Base-by-base conservation (phyloP, 2,113 vertebrate species). In the Speoplatyrhinus poulsoni region DNA sequence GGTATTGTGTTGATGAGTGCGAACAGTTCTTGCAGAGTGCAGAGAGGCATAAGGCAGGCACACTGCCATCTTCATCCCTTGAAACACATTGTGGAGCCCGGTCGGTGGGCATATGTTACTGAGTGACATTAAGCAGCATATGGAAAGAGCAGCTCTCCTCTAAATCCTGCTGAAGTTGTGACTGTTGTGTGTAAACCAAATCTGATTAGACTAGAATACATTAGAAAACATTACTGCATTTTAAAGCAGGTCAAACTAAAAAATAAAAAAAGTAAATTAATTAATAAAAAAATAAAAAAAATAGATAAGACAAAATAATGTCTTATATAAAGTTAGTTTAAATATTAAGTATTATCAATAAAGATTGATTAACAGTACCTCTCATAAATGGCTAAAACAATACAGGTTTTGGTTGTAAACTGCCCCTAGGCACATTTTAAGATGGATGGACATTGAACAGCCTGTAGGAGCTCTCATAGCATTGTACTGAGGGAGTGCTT, bases 1-100 rank as follows among this genome's bases (percentile, higher is more conserved):
- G 67, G 70, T 53, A 36, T 76, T 65, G 83, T 84, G 85, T 82
- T 76, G 82, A 88, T 79, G 81, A 85, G 71, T 47, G 76, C 15
- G 65, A 87, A 76, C 79, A 85, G 81, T 60, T 65, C 1, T 66
- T 47, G 36, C 72, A 65, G 62, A 69, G 13, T 63, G 63, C 19
- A 49, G 73, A 8, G 69, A 75, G 75, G 71, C 80, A 85, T 76
- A 84, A 77, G 80, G 73, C 52, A 19, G 64, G 11, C 46, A 56
- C n/a, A 75, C 76, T 41, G 73, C 64, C 73, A 12, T 70, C 67
- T 60, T 72, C 57, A 0, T 36, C 56, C 53, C 67, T 57, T 9
- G 0, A 15, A 75, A 78, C 75, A 81, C 69, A 60, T 46, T 70
- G 57, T 8, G 65, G 19, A 4, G 54, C 52, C 62, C 72, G n/a